Evolutionary conservation across 2,113 vertebrate species (phyloP).

Genomic region (Oxyruncus cristatus): DNA sequence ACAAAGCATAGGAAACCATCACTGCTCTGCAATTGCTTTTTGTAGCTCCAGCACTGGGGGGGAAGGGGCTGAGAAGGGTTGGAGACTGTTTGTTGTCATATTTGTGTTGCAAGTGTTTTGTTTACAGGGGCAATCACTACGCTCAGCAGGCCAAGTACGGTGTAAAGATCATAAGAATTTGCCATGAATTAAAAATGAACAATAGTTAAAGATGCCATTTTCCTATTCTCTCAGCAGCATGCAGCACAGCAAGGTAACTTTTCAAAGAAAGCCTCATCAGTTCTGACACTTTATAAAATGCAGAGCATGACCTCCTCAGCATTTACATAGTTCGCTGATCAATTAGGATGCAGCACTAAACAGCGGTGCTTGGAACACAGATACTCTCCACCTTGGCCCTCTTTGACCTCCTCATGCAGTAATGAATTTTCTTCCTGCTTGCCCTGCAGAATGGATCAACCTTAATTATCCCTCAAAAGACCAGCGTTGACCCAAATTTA

Average conservation of each 20-base stretch:
- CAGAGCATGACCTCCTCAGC: slow-evolving; percentile 35
- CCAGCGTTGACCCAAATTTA: slow-evolving; percentile 35
- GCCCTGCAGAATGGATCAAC: neutral
- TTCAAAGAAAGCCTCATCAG: slow-evolving; percentile 17
- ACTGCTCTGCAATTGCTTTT: neutral
- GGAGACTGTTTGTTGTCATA: neutral
- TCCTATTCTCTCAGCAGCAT: neutral
- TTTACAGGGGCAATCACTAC: slow-evolving; percentile 3
- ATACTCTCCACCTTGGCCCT: slow-evolving; percentile 13
- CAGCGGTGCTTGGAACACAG: neutral
- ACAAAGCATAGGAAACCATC: neutral
- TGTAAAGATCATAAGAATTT: slow-evolving; percentile 20
- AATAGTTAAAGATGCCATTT: neutral
- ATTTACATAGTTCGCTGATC: slow-evolving; percentile 43
- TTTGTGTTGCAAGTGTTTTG: slow-evolving; percentile 5
- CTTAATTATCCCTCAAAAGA: slow-evolving; percentile 37
- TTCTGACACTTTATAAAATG: slow-evolving; percentile 30
- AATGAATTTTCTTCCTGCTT: slow-evolving; percentile 39
- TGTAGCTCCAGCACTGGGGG: neutral
- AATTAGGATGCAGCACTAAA: slow-evolving; percentile 44
- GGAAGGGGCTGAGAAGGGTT: neutral
- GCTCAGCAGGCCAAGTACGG: neutral
- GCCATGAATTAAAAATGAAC: slow-evolving; percentile 54
- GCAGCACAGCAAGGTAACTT: slow-evolving; percentile 35
- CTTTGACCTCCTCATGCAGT: neutral